Conservation (phyloP, 1,140 invertebrate genomes). For the Pseudomyrmex pallidus region DNA sequence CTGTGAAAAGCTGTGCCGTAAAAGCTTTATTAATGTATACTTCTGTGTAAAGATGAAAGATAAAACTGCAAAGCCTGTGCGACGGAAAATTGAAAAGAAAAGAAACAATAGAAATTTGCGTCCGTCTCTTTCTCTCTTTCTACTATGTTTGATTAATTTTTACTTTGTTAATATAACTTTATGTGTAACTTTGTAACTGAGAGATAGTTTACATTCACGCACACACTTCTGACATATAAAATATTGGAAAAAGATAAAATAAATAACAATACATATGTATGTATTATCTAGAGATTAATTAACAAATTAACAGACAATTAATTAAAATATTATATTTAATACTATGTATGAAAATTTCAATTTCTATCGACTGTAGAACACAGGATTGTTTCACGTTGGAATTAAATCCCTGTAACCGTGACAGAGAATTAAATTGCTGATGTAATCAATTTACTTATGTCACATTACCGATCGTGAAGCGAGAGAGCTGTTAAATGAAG, state of each 20-base stretch:
- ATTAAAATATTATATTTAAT: too few relatives aligned
- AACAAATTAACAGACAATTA: too few relatives aligned
- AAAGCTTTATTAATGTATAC: slow-evolving; percentile 71
- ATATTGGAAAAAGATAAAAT: too few relatives aligned
- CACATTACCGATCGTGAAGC: slow-evolving; percentile 37
- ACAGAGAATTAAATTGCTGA: slow-evolving; percentile 33
- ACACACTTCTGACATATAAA: too few relatives aligned
- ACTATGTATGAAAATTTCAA: background rate
- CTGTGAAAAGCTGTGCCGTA: slow-evolving; percentile 53
- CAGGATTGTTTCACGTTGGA: background rate
- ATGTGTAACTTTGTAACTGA: background rate
- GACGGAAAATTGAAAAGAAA: background rate
- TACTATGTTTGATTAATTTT: slow-evolving; percentile 1
- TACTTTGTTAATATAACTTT: background rate
- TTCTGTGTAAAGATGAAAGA: slow-evolving; percentile 36
- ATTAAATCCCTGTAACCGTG: slow-evolving; percentile 26
- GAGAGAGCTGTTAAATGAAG: slow-evolving; percentile 30
- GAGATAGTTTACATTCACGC: background rate
- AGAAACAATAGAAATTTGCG: slow-evolving; percentile 24
- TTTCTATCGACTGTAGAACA: slow-evolving; percentile 21
- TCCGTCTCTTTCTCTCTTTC: background rate
- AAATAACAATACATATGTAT: too few relatives aligned
- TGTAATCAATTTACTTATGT: slow-evolving; percentile 29
- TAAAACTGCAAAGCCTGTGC: slow-evolving; percentile 40
- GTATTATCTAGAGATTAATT: too few relatives aligned